Evolutionary conservation across 2,797 vertebrate genomes (phyloP).

Genomic region (Rhynchonycteris naso): DNA sequence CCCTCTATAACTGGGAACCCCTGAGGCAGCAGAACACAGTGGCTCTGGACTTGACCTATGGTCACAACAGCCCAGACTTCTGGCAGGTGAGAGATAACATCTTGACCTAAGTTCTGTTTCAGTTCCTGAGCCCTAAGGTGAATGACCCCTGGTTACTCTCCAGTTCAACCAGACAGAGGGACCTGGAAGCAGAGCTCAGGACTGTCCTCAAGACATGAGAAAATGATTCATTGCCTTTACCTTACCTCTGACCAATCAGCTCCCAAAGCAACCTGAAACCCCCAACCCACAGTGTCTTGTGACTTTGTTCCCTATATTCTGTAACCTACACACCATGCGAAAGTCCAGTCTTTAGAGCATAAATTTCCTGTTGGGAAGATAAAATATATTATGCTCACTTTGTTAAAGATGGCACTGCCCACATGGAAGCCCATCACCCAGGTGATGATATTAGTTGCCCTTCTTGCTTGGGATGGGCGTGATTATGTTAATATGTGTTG

Average conservation of each 20-base stretch:
- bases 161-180: neutral
- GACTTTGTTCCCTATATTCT: neutral
- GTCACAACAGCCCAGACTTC: neutral
- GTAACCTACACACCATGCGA: neutral
- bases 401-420: no score
- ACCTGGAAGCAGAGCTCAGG: neutral
- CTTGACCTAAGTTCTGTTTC: neutral
- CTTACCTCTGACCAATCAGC: neutral
- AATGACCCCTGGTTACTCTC: neutral
- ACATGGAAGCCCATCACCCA: no score
- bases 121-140: neutral
- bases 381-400: no score
- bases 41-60: neutral
- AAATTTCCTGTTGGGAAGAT: no score
- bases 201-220: neutral
- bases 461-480: no score
- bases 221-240: neutral
- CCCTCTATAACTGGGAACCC: neutral
- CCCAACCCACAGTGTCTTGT: neutral
- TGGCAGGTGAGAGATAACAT: neutral
- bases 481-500: no score
- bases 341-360: neutral
- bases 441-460: no score
- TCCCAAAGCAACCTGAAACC: neutral
- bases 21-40: neutral